These are phyloP conservation scores for Ormia ochracea DNA, from an alignment of 2,888 invertebrate genomes.

Conservation along the genomic window DNA sequence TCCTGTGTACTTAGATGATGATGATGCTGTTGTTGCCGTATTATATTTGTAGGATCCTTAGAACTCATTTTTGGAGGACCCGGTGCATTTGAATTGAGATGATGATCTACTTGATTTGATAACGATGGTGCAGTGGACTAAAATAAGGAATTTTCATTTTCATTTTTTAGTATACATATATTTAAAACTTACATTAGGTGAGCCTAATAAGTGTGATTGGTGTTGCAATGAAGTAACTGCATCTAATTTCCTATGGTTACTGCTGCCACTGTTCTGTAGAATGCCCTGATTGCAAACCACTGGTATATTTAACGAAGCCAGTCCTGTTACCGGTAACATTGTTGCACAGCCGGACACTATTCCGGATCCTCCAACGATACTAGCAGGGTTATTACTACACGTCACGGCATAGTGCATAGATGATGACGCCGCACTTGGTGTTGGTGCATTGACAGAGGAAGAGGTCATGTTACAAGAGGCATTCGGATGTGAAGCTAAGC, in stretches of 20 bases:
- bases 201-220: conserved; percentile 65
- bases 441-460: conserved; percentile 62
- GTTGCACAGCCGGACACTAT: conserved; percentile 70
- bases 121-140: conserved; percentile 70
- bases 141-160: neutral
- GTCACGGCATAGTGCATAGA: conserved; percentile 70
- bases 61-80: conserved; percentile 78
- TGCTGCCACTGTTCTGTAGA: conserved; percentile 65
- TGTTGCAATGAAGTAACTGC: conserved; percentile 63
- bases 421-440: conserved; percentile 62
- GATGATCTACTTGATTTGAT: conserved; percentile 73
- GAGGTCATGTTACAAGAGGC: conserved; percentile 65
- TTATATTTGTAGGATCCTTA: conserved; percentile 76
- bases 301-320: conserved; percentile 68
- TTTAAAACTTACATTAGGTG: conserved; percentile 64
- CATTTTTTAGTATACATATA: neutral
- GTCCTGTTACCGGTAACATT: conserved; percentile 71
- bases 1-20: conserved; percentile 60
- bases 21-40: conserved; percentile 65
- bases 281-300: conserved; percentile 62
- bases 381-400: conserved; percentile 52
- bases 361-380: conserved; percentile 59
- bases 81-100: conserved; percentile 76
- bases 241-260: conserved; percentile 66
- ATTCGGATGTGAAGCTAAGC: conserved; percentile 77